Conservation (phyloP, 2,888 invertebrate species). For the Philopedon plagiatum region DNA sequence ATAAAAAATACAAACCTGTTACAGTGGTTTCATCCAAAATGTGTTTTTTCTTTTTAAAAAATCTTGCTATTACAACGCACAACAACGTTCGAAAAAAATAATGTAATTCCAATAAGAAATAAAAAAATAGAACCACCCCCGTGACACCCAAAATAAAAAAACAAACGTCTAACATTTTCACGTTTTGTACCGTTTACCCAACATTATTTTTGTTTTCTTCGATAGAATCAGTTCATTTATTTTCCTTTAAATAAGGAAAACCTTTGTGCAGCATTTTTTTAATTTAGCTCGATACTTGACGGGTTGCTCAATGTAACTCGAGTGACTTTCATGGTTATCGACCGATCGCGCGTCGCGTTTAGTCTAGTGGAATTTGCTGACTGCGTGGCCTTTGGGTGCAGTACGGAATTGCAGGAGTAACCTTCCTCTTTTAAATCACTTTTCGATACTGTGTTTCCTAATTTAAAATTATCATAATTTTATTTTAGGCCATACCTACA, state of each 20-base stretch:
- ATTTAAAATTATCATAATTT: neutral
- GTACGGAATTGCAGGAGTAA: neutral
- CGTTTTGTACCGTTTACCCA: constrained; percentile 5
- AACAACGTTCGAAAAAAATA: constrained; percentile 81
- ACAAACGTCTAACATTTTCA: constrained; percentile 41
- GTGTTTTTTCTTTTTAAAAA: constrained; percentile 75
- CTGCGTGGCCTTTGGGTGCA: neutral
- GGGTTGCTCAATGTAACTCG: constrained; percentile 38
- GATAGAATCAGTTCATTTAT: constrained; percentile 5
- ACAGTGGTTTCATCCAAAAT: constrained; percentile 79
- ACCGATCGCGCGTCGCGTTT: constrained; percentile 12
- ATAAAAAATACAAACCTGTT: constrained; percentile 71
- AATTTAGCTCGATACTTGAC: neutral
- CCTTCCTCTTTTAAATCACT: neutral
- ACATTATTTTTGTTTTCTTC: constrained; percentile 3
- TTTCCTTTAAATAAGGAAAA: constrained; percentile 29
- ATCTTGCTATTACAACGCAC: constrained; percentile 76
- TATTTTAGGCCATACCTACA: neutral
- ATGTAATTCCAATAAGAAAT: constrained; percentile 79
- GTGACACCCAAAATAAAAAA: constrained; percentile 36
- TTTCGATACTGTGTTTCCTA: neutral
- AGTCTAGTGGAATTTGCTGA: constrained; percentile 16
- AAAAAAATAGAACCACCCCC: constrained; percentile 70
- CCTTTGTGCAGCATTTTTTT: constrained; percentile 38
- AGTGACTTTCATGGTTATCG: constrained; percentile 41